These are phyloP conservation scores for Zygothrica quintamaculata DNA, from an alignment of 2,888 invertebrate genomes.

Conservation along the genomic window DNA sequence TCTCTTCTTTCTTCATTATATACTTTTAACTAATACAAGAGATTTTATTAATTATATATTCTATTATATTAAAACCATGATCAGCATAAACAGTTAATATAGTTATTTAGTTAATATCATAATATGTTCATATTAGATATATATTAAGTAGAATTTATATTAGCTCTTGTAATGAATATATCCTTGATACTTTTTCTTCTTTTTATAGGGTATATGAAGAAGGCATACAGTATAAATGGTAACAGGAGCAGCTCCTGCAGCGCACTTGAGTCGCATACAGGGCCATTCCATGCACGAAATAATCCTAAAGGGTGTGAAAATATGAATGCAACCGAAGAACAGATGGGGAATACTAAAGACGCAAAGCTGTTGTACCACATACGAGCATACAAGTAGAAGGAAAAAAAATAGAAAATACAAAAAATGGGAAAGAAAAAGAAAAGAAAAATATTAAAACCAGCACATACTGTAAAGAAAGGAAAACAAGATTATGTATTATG, in stretches of 20 bases:
- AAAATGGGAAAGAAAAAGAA: constrained; percentile 32
- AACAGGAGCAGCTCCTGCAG: constrained; percentile 57
- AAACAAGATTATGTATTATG: constrained; percentile 71
- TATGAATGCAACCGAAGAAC: constrained; percentile 70
- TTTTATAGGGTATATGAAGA: constrained; percentile 34
- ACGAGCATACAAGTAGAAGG: constrained; percentile 2
- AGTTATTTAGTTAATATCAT: no score
- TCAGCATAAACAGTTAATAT: no score
- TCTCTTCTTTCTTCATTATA: not conserved
- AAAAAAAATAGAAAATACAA: not conserved
- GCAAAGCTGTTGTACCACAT: constrained; percentile 54
- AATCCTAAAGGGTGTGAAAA: constrained; percentile 80
- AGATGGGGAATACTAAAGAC: constrained; percentile 40
- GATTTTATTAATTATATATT: no score
- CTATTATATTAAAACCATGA: no score
- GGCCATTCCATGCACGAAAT: constrained; percentile 69
- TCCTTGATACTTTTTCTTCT: no score
- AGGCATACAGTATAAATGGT: constrained; percentile 36
- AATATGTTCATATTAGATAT: no score
- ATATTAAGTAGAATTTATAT: no score
- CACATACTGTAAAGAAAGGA: constrained; percentile 51
- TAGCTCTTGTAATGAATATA: no score
- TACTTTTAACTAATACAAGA: no score
- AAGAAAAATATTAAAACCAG: constrained; percentile 40
- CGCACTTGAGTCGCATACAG: constrained; percentile 51